Evolutionary conservation across 2,888 invertebrate species (phyloP), one percentile per base, ranked within the genome.

Genomic region (Nomada fucata): DNA sequence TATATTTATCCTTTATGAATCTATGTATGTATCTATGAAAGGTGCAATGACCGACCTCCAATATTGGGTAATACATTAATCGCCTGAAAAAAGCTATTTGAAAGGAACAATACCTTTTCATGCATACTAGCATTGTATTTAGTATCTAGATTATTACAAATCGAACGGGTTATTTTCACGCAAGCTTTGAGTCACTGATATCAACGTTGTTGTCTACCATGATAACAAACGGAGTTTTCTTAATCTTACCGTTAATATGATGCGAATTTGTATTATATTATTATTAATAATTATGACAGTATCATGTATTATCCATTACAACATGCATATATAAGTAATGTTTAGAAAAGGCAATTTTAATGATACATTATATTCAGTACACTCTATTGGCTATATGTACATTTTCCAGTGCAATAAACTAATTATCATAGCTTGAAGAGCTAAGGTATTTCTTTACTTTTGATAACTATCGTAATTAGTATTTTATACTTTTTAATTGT

Each of bases 211-310:
- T 60, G 73, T 72, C 74, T 74, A 60, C 29, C 55, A 69, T 57
- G 87, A 85, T 86, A 87, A 87, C 79, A 23, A 52, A 75, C 71
- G 55, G 61, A 80, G 68, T 83, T 87, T 85, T 87, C 76, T 70
- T 86, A 87, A 87, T 87, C 84, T 23, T 52, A 57, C 63, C 60
- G 76, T 71, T 65, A 50, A 76, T 82, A 55, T 47, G 60, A 70
- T 61, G 61, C 44, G 47, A 80, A 84, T 75, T 44, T 20, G 11
- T 57, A 18, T 52, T 26, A 50, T 44, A 63, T 70, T 67, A 60
- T 79, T 57, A 47, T 42, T 59, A 79, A 44, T 53, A 67, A 76
- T 76, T 73, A 65, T 20, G 7, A 15, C 36, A 59, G 18, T 61
- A 55, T 55, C 13, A 60, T 50, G 18, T 13, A 2, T 42, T 55